Evolutionary conservation across 1,140 invertebrate species (phyloP).

Genomic region (Ruditapes philippinarum): DNA sequence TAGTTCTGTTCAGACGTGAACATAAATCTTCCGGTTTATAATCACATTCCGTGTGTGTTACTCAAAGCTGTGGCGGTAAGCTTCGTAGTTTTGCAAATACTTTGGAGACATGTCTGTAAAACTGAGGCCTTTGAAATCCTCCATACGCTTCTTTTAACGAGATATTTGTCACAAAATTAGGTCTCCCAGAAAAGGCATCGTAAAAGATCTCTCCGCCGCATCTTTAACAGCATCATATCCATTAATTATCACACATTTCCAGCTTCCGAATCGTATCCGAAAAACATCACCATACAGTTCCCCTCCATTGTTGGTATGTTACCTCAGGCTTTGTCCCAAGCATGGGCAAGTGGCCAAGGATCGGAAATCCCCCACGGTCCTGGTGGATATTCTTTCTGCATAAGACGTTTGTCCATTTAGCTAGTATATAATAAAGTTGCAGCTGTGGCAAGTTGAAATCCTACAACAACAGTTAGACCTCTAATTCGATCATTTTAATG

Average conservation of each 20-base stretch:
- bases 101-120: neutral
- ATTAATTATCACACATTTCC: constrained; percentile 18
- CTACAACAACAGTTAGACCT: no score
- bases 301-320: neutral
- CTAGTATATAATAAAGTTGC: neutral
- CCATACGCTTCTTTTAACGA: neutral
- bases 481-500: no score
- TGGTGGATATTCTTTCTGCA: neutral
- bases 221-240: constrained; percentile 20
- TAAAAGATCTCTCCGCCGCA: neutral
- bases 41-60: neutral
- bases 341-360: constrained; percentile 46
- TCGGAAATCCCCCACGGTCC: constrained; percentile 59
- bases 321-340: neutral
- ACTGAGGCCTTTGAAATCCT: neutral
- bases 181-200: constrained; percentile 6
- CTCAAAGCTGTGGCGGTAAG: neutral
- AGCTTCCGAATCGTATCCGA: constrained; percentile 45
- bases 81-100: neutral
- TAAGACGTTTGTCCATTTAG: neutral
- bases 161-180: constrained; percentile 16
- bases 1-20: neutral
- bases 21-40: neutral
- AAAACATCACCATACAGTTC: constrained; percentile 17
- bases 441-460: no score